Conservation (phyloP, 2,113 vertebrate species). For the Ariopsis seemanni region DNA sequence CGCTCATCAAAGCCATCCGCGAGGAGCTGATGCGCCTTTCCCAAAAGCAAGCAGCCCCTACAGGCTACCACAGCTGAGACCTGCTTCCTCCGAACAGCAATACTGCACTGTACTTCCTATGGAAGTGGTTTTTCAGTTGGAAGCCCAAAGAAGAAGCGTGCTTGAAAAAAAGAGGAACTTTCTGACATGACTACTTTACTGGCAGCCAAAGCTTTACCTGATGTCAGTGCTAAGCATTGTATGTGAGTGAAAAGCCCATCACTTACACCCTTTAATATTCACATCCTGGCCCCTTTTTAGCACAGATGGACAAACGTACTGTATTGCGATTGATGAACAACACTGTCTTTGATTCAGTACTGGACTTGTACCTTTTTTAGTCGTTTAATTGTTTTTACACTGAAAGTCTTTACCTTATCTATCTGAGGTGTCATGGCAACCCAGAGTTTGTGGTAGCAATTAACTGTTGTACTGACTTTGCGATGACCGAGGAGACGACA, state of each 20-base stretch:
- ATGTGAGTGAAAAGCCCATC: conserved; percentile 15
- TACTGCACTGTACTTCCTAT: conserved; percentile 72
- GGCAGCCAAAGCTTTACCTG: conserved; percentile 33
- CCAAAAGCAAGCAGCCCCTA: conserved; percentile 88
- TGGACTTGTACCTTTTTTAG: conserved; percentile 20
- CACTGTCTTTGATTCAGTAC: conserved; percentile 30
- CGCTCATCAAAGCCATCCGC: conserved; percentile 97
- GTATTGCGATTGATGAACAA: conserved; percentile 1
- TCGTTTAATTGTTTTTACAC: conserved; percentile 32
- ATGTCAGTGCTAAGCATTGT: conserved; percentile 29
- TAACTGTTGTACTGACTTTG: conserved; percentile 7
- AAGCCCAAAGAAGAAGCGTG: conserved; percentile 39
- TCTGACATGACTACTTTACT: conserved; percentile 31
- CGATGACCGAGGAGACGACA: conserved; percentile 16
- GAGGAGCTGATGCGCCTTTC: conserved; percentile 97
- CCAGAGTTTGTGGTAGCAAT: conserved; percentile 30
- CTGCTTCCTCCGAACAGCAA: conserved; percentile 36
- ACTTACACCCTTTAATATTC: conserved; percentile 21
- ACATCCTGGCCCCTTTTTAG: conserved; percentile 4
- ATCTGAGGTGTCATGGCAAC: conserved; percentile 18
- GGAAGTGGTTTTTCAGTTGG: conserved; percentile 51
- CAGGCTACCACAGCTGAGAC: conserved; percentile 92
- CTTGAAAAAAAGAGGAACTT: conserved; percentile 5
- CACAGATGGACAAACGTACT: conserved; percentile 29
- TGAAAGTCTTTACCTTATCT: conserved; percentile 23